Percentiles rank a stretch among this genome's conserved stretches.
Evolutionary conservation across 2,888 invertebrate species (phyloP).

Genomic region (Nipponacmea schrenckii): DNA sequence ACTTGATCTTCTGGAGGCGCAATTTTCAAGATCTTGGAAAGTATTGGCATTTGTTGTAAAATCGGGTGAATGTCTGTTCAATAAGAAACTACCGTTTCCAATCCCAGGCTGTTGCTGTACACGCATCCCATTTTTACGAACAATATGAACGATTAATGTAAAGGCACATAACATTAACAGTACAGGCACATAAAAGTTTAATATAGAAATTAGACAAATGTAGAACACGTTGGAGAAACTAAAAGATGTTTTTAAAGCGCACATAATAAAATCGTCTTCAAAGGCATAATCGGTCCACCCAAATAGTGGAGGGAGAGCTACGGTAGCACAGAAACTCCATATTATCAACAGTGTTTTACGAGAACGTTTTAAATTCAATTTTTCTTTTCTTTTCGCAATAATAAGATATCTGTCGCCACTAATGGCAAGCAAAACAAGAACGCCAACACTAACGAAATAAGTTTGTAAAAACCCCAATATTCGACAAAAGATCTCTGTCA

Average conservation of each 20-base stretch:
- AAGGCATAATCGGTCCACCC: slow-evolving; percentile 40
- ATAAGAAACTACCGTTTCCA: slow-evolving; percentile 30
- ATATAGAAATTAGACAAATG: slow-evolving; percentile 27
- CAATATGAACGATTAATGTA: slow-evolving; percentile 44
- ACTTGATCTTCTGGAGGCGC: no score
- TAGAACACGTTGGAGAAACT: slow-evolving; percentile 34
- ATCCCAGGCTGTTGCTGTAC: slow-evolving; percentile 40
- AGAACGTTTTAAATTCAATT: slow-evolving; percentile 43
- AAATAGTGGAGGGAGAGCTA: slow-evolving; percentile 43
- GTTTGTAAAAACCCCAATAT: slow-evolving; percentile 43
- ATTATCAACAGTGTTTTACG: slow-evolving; percentile 36
- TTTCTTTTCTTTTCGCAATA: slow-evolving; percentile 49
- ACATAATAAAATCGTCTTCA: slow-evolving; percentile 26
- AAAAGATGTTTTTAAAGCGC: slow-evolving; percentile 21
- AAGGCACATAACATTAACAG: slow-evolving; percentile 46
- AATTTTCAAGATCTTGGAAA: no score
- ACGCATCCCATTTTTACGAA: slow-evolving; percentile 40
- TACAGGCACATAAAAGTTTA: slow-evolving; percentile 51
- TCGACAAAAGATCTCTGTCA: slow-evolving; percentile 35
- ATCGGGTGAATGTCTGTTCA: slow-evolving; percentile 28
- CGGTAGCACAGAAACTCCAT: slow-evolving; percentile 38
- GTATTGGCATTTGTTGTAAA: slow-evolving; percentile 16
- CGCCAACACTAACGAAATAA: slow-evolving; percentile 44
- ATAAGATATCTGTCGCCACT: slow-evolving; percentile 58
- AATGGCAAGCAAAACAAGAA: slow-evolving; percentile 49